Evolutionary conservation across 2,888 invertebrate species (phyloP).

Genomic region (Celastrina argiolus): DNA sequence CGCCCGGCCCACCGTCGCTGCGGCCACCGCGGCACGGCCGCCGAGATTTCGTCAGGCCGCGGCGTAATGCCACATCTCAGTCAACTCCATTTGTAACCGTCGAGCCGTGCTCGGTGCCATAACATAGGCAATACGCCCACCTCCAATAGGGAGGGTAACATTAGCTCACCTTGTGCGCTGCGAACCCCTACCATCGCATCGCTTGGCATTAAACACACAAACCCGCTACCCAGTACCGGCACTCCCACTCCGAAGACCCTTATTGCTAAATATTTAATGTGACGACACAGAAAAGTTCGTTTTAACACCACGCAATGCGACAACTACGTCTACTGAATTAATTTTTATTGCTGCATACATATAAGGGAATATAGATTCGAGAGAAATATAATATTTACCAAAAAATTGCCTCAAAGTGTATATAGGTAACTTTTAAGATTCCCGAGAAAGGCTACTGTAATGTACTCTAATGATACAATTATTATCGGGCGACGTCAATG

Average conservation of each 20-base stretch:
- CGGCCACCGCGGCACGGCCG: not conserved
- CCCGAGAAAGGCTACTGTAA: slow-evolving; percentile 77
- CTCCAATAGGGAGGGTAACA: slow-evolving; percentile 77
- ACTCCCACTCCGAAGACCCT: slow-evolving; percentile 8
- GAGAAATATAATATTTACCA: slow-evolving; percentile 73
- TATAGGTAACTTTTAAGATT: slow-evolving; percentile 77
- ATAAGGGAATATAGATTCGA: slow-evolving; percentile 76
- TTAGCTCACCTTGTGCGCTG: slow-evolving; percentile 77
- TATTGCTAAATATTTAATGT: slow-evolving; percentile 31
- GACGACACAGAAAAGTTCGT: slow-evolving; percentile 32
- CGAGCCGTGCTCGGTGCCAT: slow-evolving; percentile 74
- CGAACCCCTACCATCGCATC: slow-evolving; percentile 66
- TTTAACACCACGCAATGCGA: slow-evolving; percentile 60
- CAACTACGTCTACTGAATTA: slow-evolving; percentile 71
- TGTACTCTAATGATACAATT: slow-evolving; percentile 78
- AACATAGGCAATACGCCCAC: slow-evolving; percentile 76
- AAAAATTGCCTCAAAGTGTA: slow-evolving; percentile 72
- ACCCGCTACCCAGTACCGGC: slow-evolving; percentile 24
- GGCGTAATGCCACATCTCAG: not conserved
- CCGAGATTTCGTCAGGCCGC: not conserved
- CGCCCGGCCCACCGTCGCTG: not conserved
- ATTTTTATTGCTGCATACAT: slow-evolving; percentile 77
- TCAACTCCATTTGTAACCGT: slow-evolving; percentile 54
- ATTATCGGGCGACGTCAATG: slow-evolving; percentile 77
- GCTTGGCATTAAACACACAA: slow-evolving; percentile 49